Percentiles rank a stretch among this genome's conserved stretches.
Evolutionary conservation across 2,797 vertebrate species (phyloP).

Genomic region (Coregonus sp.): DNA sequence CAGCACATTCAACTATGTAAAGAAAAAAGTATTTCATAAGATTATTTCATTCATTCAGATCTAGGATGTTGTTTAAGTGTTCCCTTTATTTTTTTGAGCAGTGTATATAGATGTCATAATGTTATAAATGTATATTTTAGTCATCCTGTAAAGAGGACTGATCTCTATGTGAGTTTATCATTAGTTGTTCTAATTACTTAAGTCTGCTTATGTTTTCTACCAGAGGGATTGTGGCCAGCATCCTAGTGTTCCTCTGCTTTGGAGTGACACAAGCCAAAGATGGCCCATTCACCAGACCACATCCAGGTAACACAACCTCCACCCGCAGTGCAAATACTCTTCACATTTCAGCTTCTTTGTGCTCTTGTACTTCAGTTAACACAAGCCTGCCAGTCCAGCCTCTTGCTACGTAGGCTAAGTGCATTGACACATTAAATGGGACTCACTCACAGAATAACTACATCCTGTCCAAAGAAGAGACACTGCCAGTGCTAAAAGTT

Average conservation of each 20-base stretch:
- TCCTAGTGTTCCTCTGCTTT: constrained; percentile 97
- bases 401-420: not conserved
- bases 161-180: not conserved
- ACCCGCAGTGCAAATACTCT: not conserved
- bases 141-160: not conserved
- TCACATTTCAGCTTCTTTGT: not conserved
- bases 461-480: not conserved
- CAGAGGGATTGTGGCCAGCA: constrained; percentile 97
- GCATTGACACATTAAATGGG: not conserved
- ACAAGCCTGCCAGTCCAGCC: not conserved
- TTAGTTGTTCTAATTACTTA: too few relatives aligned
- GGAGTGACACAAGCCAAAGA: constrained; percentile 99
- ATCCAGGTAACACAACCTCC: constrained; percentile 85
- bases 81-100: too few relatives aligned
- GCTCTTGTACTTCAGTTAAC: not conserved
- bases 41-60: too few relatives aligned
- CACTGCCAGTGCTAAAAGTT: not conserved
- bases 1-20: too few relatives aligned
- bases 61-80: too few relatives aligned
- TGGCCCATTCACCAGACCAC: constrained; percentile 95
- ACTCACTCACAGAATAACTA: not conserved
- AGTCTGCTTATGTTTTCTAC: constrained; percentile 48
- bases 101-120: too few relatives aligned
- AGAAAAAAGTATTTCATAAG: too few relatives aligned
- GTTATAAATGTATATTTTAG: not conserved